A percentile compares a stretch with the other conserved stretches of the same genome.
These are phyloP conservation scores for Syrmaticus mikado DNA, from an alignment of 2,113 vertebrate genomes.

Conservation along the genomic window DNA sequence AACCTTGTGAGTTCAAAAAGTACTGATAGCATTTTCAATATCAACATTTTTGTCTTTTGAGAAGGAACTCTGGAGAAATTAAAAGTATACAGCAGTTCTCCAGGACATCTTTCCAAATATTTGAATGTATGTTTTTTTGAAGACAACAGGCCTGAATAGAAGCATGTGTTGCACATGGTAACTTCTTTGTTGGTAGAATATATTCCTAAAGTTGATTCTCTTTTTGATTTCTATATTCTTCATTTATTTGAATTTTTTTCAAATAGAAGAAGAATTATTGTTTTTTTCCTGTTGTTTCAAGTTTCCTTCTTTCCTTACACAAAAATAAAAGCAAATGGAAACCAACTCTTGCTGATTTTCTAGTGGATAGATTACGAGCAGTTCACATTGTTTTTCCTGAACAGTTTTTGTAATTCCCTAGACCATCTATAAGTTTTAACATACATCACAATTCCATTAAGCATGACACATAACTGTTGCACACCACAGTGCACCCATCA, in stretches of 20 bases:
- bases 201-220: too few species aligned
- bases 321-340: slow-evolving; percentile 26
- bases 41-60: neutral
- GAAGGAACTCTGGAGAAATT: neutral
- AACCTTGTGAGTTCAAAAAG: neutral
- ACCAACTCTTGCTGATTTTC: slow-evolving; percentile 2
- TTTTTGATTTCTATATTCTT: neutral
- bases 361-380: neutral
- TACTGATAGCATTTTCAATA: neutral
- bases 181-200: neutral
- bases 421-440: slow-evolving; percentile 2
- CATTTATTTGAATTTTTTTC: neutral
- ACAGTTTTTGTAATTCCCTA: neutral
- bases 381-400: neutral
- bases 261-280: neutral
- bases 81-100: neutral
- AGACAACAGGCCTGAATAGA: neutral
- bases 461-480: neutral
- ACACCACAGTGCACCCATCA: slow-evolving; percentile 20
- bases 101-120: neutral
- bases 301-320: neutral
- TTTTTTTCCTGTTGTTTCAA: neutral
- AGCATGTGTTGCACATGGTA: fast-evolving
- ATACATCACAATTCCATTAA: slow-evolving; percentile 17
- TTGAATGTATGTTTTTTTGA: neutral